These are phyloP conservation scores for Strigops habroptila DNA, from an alignment of 2,113 vertebrate genomes.

Conservation along the genomic window DNA sequence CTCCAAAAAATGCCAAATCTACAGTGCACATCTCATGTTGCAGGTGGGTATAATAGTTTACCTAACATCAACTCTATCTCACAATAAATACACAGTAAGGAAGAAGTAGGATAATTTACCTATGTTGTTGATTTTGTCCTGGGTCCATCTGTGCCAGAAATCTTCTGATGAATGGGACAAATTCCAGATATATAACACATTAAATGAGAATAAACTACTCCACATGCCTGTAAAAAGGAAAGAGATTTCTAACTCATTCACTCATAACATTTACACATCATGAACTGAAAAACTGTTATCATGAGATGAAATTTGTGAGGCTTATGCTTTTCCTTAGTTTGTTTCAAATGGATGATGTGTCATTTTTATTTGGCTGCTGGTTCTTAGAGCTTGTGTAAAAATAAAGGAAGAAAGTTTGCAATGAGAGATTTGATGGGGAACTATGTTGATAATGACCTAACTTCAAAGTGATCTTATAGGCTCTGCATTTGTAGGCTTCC, in stretches of 20 bases:
- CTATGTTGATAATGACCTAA: neutral
- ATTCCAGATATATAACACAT: constrained; percentile 78
- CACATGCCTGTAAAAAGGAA: constrained; percentile 70
- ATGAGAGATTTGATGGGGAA: neutral
- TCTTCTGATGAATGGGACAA: constrained; percentile 72
- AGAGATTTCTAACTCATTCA: neutral
- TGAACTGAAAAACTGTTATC: neutral
- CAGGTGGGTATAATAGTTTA: neutral
- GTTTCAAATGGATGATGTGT: neutral
- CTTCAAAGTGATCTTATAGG: neutral
- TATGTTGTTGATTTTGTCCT: constrained; percentile 65
- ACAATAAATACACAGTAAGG: neutral
- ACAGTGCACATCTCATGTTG: neutral
- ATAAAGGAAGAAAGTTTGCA: neutral
- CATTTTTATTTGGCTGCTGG: neutral
- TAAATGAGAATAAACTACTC: constrained; percentile 81
- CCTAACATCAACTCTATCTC: neutral
- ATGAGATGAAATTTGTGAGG: neutral
- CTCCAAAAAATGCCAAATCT: neutral
- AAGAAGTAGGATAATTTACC: constrained; percentile 46
- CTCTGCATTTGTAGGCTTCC: neutral
- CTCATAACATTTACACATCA: neutral
- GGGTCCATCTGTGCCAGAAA: constrained; percentile 78
- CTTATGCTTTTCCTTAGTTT: neutral
- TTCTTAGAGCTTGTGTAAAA: neutral